These are phyloP conservation scores for Pachypanchax playfairii DNA, from an alignment of 2,113 vertebrate species.

Conservation along the genomic window DNA sequence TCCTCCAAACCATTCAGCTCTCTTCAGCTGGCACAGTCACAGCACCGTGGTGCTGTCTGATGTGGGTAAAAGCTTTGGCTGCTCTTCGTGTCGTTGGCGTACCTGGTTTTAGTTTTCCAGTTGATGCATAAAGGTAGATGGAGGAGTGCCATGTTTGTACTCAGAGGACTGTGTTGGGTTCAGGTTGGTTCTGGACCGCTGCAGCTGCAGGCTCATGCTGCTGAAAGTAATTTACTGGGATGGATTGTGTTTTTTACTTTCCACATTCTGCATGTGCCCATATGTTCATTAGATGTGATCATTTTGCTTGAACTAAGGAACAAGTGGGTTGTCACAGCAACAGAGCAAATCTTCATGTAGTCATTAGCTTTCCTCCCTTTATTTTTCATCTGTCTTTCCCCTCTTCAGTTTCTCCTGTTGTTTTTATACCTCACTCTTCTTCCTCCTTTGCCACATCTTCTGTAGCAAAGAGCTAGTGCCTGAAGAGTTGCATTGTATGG, in stretches of 20 bases:
- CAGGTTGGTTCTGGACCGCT: constrained; percentile 22
- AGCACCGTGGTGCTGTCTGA: constrained; percentile 42
- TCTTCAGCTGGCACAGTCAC: constrained; percentile 34
- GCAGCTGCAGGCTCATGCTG: constrained; percentile 24
- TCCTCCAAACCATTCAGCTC: constrained; percentile 25
- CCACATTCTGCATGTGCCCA: constrained; percentile 4
- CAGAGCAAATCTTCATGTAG: constrained; percentile 56
- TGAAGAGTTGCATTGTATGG: not conserved
- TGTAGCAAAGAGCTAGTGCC: constrained; percentile 25
- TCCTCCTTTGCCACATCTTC: constrained; percentile 1
- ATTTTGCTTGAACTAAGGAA: constrained; percentile 45
- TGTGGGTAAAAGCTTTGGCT: constrained; percentile 52
- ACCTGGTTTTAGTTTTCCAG: constrained; percentile 22
- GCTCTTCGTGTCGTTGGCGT: constrained; percentile 18
- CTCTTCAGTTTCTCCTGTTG: constrained; percentile 2
- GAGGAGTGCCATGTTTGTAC: constrained; percentile 19
- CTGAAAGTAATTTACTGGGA: constrained; percentile 40
- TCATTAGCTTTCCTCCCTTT: constrained; percentile 62
- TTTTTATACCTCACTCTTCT: not conserved
- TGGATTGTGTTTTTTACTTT: constrained; percentile 14
- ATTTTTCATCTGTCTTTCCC: constrained; percentile 59
- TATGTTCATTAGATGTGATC: constrained; percentile 55
- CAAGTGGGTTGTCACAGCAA: constrained; percentile 65
- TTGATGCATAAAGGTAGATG: constrained; percentile 12
- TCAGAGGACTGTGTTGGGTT: constrained; percentile 21